Evolutionary conservation across 2,797 vertebrate genomes (phyloP), one percentile per base, ranked within the genome.

Genomic region (Spinibarbus caldwelli): DNA sequence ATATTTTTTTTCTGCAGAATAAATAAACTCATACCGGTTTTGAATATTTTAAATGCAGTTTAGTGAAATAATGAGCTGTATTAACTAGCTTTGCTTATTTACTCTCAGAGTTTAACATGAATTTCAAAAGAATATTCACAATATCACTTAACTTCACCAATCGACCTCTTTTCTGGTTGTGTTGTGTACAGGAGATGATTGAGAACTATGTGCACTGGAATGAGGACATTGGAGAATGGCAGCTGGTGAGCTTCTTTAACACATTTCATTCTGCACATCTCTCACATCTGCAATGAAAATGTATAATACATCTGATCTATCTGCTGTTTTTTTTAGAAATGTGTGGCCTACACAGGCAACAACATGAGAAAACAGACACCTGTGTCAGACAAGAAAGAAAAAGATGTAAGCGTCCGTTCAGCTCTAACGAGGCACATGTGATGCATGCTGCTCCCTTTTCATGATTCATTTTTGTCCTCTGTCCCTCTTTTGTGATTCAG

Each of bases 151-250:
- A n/a, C n/a, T n/a, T n/a, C n/a, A n/a, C n/a, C n/a, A n/a, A n/a
- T n/a, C n/a, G n/a, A n/a, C n/a, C n/a, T n/a, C n/a, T n/a, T n/a
- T n/a, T n/a, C n/a, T 71, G 68, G n/a, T 11, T 66, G 57, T 83
- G 17, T 62, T 49, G 57, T 93, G 71, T 85, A 57, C 90, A 99
- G 98, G 98, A 99, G 92, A 99, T 99, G 98, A 99, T 99, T 85
- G 98, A 99, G 91, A 98, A 99, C 90, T 99, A 99, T 0, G 98
- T 99, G 66, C 97, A 99, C 89, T 99, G 98, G 98, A 99, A 99
- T n/a, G 98, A 99, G 92, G 98, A 99, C 91, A 99, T 99, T 84
- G 98, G 98, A 85, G 98, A 99, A 80, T 99, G 98, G 98, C 98
- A 99, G 90, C 92, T 99, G 95, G 98, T 99, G 92, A 95, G 97